Evolutionary conservation across 1,140 invertebrate genomes (phyloP).

Genomic region (Calliopsis andreniformis): DNA sequence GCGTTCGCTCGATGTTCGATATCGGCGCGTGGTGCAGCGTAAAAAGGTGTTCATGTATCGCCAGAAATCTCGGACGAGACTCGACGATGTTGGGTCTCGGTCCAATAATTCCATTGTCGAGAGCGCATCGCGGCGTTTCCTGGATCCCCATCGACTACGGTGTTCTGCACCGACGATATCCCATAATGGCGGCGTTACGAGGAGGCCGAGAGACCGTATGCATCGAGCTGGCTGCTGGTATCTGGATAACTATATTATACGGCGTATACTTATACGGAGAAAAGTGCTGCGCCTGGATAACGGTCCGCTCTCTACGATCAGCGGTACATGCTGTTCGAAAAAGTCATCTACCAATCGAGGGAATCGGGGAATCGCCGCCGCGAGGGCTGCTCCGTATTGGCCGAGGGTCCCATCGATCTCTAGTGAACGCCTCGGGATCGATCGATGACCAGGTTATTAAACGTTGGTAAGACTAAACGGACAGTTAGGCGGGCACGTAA

Average conservation of each 20-base stretch:
- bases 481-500: constrained; percentile 17
- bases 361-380: constrained; percentile 41
- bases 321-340: constrained; percentile 72
- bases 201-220: constrained; percentile 45
- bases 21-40: neutral
- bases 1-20: neutral
- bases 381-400: constrained; percentile 53
- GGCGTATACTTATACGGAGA: constrained; percentile 63
- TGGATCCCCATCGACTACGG: constrained; percentile 53
- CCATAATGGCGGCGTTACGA: constrained; percentile 58
- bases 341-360: constrained; percentile 60
- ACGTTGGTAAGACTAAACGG: neutral
- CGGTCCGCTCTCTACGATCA: constrained; percentile 68
- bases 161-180: constrained; percentile 60
- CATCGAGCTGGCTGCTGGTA: constrained; percentile 43
- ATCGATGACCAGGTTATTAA: constrained; percentile 29
- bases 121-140: constrained; percentile 50
- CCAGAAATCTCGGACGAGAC: constrained; percentile 23
- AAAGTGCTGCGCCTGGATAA: constrained; percentile 72
- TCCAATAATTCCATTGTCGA: constrained; percentile 57
- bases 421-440: neutral
- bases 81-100: constrained; percentile 12
- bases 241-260: constrained; percentile 75
- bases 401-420: constrained; percentile 47
- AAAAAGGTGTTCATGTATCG: constrained; percentile 22